Evolutionary conservation across 2,113 vertebrate species (phyloP).

Genomic region (Cyphomyrus discorhynchus): DNA sequence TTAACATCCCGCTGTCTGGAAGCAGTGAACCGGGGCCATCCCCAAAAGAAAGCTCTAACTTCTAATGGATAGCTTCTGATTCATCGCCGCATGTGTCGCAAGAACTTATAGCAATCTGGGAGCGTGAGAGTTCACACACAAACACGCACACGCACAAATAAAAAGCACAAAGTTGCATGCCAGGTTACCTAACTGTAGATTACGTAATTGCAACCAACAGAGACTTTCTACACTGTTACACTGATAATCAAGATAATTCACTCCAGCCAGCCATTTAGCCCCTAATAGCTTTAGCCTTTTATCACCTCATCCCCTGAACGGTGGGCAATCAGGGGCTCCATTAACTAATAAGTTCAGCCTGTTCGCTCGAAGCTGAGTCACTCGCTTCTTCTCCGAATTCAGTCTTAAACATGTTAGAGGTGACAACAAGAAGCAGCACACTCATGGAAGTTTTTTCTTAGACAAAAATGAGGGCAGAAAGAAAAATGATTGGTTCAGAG

Average conservation of each 20-base stretch:
- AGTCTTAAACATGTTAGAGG: neutral
- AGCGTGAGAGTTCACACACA: neutral
- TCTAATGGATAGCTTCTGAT: neutral
- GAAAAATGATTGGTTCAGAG: neutral
- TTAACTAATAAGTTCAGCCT: neutral
- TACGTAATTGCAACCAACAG: neutral
- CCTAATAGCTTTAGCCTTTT: conserved; percentile 6
- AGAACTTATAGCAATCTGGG: neutral
- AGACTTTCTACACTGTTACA: neutral
- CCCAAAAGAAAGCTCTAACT: neutral
- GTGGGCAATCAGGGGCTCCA: neutral
- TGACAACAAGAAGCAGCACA: neutral
- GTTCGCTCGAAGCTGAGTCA: neutral
- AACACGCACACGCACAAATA: neutral
- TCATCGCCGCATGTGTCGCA: neutral
- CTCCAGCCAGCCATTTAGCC: neutral
- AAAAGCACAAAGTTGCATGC: neutral
- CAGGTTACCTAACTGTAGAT: conserved; percentile 1
- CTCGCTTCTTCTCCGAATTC: neutral
- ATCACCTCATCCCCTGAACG: neutral
- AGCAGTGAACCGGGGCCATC: neutral
- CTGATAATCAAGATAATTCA: conserved; percentile 10
- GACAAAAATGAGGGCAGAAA: neutral
- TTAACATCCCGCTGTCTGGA: neutral
- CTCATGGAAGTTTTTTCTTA: neutral